Evolutionary conservation across 2,113 vertebrate genomes (phyloP).

Genomic region (Pseudorasbora parva): DNA sequence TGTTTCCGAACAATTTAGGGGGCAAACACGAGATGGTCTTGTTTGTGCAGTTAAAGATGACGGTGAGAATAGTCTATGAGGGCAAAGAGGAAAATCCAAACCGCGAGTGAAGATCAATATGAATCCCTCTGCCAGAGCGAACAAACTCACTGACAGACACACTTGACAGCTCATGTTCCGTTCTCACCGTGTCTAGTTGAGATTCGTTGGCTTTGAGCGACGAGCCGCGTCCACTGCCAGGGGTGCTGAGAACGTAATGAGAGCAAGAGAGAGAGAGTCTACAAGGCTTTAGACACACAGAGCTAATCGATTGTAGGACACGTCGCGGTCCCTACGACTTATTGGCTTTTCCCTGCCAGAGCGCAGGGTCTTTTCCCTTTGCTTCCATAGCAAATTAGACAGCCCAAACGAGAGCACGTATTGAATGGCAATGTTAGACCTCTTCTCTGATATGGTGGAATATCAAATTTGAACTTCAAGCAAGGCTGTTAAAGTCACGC

Average conservation of each 20-base stretch:
- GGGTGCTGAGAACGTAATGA: constrained; percentile 4
- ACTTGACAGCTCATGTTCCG: constrained; percentile 49
- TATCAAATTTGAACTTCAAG: constrained; percentile 28
- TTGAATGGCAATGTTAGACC: constrained; percentile 29
- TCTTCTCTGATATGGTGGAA: neutral
- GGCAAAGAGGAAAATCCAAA: constrained; percentile 39
- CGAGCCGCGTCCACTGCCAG: constrained; percentile 9
- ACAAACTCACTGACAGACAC: constrained; percentile 41
- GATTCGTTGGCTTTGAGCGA: constrained; percentile 42
- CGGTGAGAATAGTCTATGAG: constrained; percentile 30
- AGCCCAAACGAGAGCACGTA: neutral
- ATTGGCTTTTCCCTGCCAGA: constrained; percentile 37
- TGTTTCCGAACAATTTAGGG: neutral
- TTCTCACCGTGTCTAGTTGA: constrained; percentile 37
- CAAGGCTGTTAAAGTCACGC: neutral
- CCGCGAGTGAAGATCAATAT: constrained; percentile 36
- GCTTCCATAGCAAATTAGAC: constrained; percentile 40
- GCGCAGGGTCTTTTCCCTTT: constrained; percentile 27
- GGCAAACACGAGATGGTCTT: constrained; percentile 13
- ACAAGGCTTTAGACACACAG: constrained; percentile 1
- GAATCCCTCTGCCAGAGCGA: constrained; percentile 34
- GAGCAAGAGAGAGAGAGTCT: neutral
- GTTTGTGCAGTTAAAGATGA: constrained; percentile 41
- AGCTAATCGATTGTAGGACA: constrained; percentile 35
- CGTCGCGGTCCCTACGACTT: neutral